Evolutionary conservation across 2,113 vertebrate species (phyloP).

Genomic region (Bos indicus): DNA sequence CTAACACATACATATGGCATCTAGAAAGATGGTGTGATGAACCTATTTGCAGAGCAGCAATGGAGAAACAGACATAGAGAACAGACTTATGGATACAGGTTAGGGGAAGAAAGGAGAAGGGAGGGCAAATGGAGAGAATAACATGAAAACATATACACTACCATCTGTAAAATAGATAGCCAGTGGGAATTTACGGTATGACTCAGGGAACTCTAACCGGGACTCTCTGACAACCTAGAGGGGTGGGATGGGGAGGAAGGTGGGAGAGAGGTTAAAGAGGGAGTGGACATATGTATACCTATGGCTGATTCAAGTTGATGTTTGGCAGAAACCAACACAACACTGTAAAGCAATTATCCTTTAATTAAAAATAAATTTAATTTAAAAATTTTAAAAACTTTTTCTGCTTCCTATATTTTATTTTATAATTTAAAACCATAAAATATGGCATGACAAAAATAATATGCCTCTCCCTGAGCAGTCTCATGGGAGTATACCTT

Average conservation of each 20-base stretch:
- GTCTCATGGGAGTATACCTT: not conserved
- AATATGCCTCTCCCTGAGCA: not conserved
- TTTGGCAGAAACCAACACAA: not conserved
- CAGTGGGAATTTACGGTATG: not conserved
- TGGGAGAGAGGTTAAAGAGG: not conserved
- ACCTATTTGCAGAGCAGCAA: not conserved
- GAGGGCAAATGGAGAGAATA: not conserved
- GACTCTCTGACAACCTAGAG: not conserved
- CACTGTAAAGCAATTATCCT: not conserved
- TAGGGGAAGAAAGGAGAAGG: not conserved
- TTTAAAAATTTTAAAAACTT: fast-evolving
- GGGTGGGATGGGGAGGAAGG: not conserved
- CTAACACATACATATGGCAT: not conserved
- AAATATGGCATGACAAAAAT: not conserved
- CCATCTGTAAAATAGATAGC: not conserved
- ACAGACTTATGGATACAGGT: not conserved
- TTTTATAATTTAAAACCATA: not conserved
- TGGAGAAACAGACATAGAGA: not conserved
- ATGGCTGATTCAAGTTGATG: not conserved
- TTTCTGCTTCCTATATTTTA: not conserved
- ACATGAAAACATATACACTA: not conserved
- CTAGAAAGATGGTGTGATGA: not conserved
- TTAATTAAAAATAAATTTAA: not conserved
- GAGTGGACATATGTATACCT: not conserved
- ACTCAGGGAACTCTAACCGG: not conserved